Evolutionary conservation across 2,888 invertebrate species (phyloP), one percentile per base, ranked within the genome.

Genomic region (Oithona nana): DNA sequence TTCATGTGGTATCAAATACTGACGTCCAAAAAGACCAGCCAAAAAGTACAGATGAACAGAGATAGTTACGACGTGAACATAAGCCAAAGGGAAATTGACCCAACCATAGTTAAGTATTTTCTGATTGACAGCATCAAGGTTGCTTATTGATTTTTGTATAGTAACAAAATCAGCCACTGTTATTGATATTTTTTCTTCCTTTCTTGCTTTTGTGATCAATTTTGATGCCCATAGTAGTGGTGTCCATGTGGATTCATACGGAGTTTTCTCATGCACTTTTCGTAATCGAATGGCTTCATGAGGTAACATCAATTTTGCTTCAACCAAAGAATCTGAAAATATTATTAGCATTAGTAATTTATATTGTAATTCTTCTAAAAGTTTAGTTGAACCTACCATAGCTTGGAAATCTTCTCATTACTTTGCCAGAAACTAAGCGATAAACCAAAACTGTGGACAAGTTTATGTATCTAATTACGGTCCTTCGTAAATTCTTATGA

Each of bases 381-480:
- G n/a, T n/a, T n/a, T n/a, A n/a, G n/a, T n/a, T n/a, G n/a, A n/a
- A n/a, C n/a, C n/a, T n/a, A n/a, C n/a, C 3, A 31, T 57, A 28
- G 24, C 65, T 64, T 8, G 66, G 65, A 60, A 66, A 66, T 4
- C 66, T 59, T 63, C 65, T 64, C 64, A 65, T 28, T 64, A 65
- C 24, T 54, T 55, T 65, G 28, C 64, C 64, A 31, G 57, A 57
- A 28, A 58, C 63, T 24, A 65, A 55, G 8, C 64, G 63, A 51
- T 66, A 54, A 3, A 66, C 65, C 16, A 64, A 48, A 22, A 57
- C 63, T 24, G 61, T 61, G 54, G 51, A 50, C 54, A 65, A 57
- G 55, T 66, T 66, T 29, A 65, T 28, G 55, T 66, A 66, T 50
- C 66, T 39, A 51, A 65, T 64, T 22, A 67, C 60, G 8, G 67